Evolutionary conservation across 2,888 invertebrate genomes (phyloP).

Genomic region (Belgica antarctica): DNA sequence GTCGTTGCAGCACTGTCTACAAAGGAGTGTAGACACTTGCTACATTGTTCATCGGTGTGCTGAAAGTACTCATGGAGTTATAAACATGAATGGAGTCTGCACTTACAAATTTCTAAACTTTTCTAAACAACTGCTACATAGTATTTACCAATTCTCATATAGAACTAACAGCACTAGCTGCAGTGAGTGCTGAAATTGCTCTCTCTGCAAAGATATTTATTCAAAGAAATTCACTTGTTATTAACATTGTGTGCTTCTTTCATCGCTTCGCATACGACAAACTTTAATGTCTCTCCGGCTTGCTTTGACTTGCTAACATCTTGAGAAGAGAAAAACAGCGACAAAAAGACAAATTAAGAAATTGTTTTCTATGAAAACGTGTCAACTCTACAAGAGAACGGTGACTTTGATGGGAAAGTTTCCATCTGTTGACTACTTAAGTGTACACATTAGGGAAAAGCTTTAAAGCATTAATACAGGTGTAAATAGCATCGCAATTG

Average conservation of each 20-base stretch:
- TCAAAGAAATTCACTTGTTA: constrained; percentile 11
- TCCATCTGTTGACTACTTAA: constrained; percentile 5
- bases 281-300: not conserved
- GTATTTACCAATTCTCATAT: too few species aligned
- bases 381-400: constrained; percentile 12
- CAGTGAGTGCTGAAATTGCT: too few species aligned
- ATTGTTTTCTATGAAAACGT: constrained; percentile 11
- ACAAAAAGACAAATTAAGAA: not conserved
- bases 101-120: too few species aligned
- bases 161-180: too few species aligned
- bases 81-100: too few species aligned
- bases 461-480: too few species aligned
- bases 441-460: not conserved
- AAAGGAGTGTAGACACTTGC: too few species aligned
- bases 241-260: constrained; percentile 7
- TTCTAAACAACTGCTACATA: too few species aligned
- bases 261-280: not conserved
- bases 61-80: too few species aligned
- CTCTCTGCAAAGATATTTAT: too few species aligned
- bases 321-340: not conserved
- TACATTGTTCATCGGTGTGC: too few species aligned
- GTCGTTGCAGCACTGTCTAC: too few species aligned
- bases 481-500: constrained; percentile 1
- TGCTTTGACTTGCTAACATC: not conserved
- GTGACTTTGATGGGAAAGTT: constrained; percentile 19